Base-by-base conservation (phyloP, 2,113 vertebrate species). In the Chlamydotis undulata region DNA sequence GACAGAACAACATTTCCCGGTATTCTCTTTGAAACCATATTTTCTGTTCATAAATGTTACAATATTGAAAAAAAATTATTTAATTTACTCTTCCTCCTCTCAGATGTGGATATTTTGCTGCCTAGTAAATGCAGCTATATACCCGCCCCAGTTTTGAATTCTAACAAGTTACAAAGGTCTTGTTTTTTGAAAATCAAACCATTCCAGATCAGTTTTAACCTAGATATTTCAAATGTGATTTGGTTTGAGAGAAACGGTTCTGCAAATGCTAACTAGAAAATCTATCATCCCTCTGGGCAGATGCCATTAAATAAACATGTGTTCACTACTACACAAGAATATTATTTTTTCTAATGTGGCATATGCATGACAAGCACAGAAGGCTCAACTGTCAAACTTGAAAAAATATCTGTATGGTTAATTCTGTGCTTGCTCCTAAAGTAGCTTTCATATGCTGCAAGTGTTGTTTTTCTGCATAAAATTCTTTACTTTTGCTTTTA, bases 271-370 rank as follows among this genome's bases (percentile, higher is more conserved):
- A 94, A 87, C 90, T 93, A 95, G 83, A 91, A 97, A 97, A 95
- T 97, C 69, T 56, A 73, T 96, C 93, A 94, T 97, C 96, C 84
- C 90, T 93, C 96, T 97, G 94, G 97, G 96, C 97, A 97, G 96
- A 96, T 89, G 97, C 95, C 96, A 97, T 97, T 98, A 97, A 96
- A 96, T 97, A 97, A 98, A 96, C 89, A 96, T 97, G 96, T 96
- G 77, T 97, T 97, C 94, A 85, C 94, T 95, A 93, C 75, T 97
- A 96, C 77, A 94, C 88, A 95, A 86, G 91, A 94, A 96, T 94
- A 96, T 95, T 96, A 96, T 94, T 92, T 96, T 90, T 97, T 97
- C 92, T 97, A 97, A 96, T 94, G 93, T 95, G 96, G 95, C 96
- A 92, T 92, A 94, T 91, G 93, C 92, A 93, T 96, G 95, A 96